Evolutionary conservation across 2,113 vertebrate species (phyloP).

Genomic region (Donacobius atricapilla): DNA sequence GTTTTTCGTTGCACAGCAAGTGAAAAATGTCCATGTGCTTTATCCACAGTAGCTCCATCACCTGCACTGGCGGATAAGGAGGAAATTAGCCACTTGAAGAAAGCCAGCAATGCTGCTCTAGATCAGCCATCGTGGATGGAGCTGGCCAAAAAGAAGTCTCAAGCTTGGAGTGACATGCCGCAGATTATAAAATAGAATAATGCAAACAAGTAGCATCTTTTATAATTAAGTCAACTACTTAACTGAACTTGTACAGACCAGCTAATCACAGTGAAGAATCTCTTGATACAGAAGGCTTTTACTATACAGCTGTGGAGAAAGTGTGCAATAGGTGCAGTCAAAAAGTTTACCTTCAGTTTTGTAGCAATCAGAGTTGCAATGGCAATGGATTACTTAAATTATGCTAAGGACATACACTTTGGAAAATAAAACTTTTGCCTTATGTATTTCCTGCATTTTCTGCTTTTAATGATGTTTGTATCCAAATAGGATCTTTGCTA

Average conservation of each 20-base stretch:
- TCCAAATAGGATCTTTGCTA: neutral
- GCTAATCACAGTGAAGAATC: constrained; percentile 31
- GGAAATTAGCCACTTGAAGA: constrained; percentile 71
- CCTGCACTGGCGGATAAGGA: constrained; percentile 63
- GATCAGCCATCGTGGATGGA: constrained; percentile 94
- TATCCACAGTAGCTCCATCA: constrained; percentile 47
- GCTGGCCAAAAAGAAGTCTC: constrained; percentile 94
- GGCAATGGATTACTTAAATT: neutral
- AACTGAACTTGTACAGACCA: constrained; percentile 7
- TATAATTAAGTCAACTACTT: neutral
- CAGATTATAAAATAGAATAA: constrained; percentile 74
- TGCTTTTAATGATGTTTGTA: neutral
- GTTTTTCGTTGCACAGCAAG: neutral
- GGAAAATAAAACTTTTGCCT: constrained; percentile 13
- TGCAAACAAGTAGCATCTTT: neutral
- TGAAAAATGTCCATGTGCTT: neutral
- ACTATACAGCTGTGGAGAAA: constrained; percentile 19
- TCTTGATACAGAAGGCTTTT: constrained; percentile 32
- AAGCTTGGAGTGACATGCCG: constrained; percentile 95
- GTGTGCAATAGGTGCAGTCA: constrained; percentile 59
- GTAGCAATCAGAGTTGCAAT: constrained; percentile 15
- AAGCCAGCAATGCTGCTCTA: constrained; percentile 67
- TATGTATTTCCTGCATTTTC: neutral
- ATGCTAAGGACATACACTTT: neutral
- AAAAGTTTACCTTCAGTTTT: constrained; percentile 37